Base-by-base conservation (phyloP, 2,113 vertebrate genomes). In the Haemorhous mexicanus region DNA sequence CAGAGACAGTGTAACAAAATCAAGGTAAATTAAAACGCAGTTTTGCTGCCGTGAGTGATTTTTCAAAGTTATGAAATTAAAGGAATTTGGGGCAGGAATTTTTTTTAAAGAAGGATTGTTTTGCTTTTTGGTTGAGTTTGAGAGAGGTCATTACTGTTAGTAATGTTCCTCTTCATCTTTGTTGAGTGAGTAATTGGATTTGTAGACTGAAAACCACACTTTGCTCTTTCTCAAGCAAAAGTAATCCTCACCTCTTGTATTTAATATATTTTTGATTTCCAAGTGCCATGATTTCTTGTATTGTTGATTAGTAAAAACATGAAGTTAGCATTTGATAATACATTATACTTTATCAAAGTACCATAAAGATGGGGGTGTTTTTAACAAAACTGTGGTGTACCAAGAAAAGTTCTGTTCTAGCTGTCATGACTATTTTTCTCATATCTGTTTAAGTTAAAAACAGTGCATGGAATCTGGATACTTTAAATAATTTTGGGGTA, bases 291-390 rank as follows among this genome's bases (percentile, higher is more conserved):
- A 62, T 83, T 91, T 89, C 18, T 68, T 91, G 20, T 52, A 5
- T 26, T 53, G 15, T 63, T 77, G 55, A 58, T 73, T 22, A 87
- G n/a, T 50, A 67, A 66, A 76, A 64, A 8, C 61, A 49, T 11
- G 5, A 91, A 37, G 12, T 84, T 82, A 83, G 11, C 41, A 64
- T 64, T 56, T 68, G 13, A 35, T 82, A 43, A 69, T 73, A 17
- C 17, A 9, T 59, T 49, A 11, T 11, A 53, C 20, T 37, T 86
- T 63, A 39, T 53, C 20, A 43, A 76, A 55, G n/a, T 80, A 59
- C 21, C 41, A 8, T 18, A 47, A 16, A 83, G 4, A 11, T 50
- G 11, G 1, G 1, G 0, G 0, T 17, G 24, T 72, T 84, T 79
- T 74, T 21, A 61, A 39, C 16, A 46, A 63, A 75, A 72, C 2